Percentiles rank a stretch among this genome's conserved stretches.
Evolutionary conservation across 2,797 vertebrate species (phyloP).

Genomic region (Anguilla marmorata): DNA sequence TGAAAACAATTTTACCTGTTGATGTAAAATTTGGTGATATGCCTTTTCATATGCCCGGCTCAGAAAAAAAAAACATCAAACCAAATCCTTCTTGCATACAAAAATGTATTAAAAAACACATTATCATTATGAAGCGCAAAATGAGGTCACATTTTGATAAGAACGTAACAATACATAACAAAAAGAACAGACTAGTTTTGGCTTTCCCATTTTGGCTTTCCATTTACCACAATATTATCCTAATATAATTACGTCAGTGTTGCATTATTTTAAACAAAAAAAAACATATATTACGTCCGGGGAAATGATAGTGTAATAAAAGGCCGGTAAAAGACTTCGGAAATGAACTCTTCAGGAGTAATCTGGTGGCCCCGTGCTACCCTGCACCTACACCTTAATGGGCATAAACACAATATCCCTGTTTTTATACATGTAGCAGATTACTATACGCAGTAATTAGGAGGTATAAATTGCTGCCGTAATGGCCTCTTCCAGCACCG

Average conservation of each 20-base stretch:
- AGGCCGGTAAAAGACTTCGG: background rate
- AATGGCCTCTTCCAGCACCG: conserved; percentile 60
- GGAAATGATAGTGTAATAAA: conserved; percentile 2
- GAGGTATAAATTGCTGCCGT: conserved; percentile 63
- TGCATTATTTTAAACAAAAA: background rate
- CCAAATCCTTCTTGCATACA: too few relatives aligned
- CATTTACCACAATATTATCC: background rate
- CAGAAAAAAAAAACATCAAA: too few relatives aligned
- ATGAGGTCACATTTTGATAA: too few relatives aligned
- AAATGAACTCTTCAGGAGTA: background rate
- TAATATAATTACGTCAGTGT: background rate
- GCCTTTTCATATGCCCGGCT: too few relatives aligned
- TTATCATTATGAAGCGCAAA: too few relatives aligned
- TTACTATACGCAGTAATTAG: conserved; percentile 62
- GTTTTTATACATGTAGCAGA: conserved; percentile 49
- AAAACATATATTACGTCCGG: background rate
- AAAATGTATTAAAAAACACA: too few relatives aligned
- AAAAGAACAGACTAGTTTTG: background rate
- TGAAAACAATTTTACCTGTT: too few relatives aligned
- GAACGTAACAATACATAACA: background rate
- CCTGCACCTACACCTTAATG: background rate
- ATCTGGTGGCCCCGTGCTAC: background rate
- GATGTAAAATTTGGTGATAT: too few relatives aligned
- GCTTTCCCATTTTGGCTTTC: background rate
- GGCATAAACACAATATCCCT: background rate